These are phyloP conservation scores for Pollachius pollachius DNA, from an alignment of 2,113 vertebrate species.

Conservation along the genomic window DNA sequence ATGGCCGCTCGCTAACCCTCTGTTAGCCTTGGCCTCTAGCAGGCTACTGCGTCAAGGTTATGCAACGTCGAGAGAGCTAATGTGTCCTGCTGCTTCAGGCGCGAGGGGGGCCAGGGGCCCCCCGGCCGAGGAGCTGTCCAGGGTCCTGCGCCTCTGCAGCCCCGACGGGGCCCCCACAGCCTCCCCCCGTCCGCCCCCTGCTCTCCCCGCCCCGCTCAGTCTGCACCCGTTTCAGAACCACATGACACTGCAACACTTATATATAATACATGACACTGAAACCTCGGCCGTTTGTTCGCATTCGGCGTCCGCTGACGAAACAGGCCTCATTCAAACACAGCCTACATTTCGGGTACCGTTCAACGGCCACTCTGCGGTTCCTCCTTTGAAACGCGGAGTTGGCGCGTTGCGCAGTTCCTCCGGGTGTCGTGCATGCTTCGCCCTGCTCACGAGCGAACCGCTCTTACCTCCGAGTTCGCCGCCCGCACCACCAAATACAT, in stretches of 20 bases:
- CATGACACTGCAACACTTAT: too few species aligned
- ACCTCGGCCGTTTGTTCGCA: not conserved
- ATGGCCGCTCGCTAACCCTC: too few species aligned
- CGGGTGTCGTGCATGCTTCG: not conserved
- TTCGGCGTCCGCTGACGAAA: not conserved
- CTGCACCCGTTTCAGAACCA: too few species aligned
- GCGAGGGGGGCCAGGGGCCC: not conserved
- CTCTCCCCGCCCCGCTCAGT: not conserved
- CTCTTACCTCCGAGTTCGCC: slow-evolving; percentile 68
- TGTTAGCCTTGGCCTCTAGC: too few species aligned
- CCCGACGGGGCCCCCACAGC: slow-evolving; percentile 19
- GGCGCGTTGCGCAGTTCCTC: not conserved
- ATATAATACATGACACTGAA: too few species aligned
- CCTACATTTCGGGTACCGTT: slow-evolving; percentile 11
- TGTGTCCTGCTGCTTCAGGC: too few species aligned
- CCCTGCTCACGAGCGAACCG: not conserved
- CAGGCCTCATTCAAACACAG: not conserved
- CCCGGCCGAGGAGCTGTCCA: slow-evolving; percentile 43
- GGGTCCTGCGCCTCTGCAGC: slow-evolving; percentile 55
- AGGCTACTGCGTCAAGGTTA: not conserved
- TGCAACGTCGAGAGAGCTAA: not conserved
- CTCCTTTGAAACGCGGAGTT: not conserved
- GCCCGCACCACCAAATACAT: slow-evolving; percentile 75
- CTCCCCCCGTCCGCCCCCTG: not conserved
- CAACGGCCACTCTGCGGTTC: not conserved